Conservation (phyloP, 2,113 vertebrate species). For the Burhinus oedicnemus region DNA sequence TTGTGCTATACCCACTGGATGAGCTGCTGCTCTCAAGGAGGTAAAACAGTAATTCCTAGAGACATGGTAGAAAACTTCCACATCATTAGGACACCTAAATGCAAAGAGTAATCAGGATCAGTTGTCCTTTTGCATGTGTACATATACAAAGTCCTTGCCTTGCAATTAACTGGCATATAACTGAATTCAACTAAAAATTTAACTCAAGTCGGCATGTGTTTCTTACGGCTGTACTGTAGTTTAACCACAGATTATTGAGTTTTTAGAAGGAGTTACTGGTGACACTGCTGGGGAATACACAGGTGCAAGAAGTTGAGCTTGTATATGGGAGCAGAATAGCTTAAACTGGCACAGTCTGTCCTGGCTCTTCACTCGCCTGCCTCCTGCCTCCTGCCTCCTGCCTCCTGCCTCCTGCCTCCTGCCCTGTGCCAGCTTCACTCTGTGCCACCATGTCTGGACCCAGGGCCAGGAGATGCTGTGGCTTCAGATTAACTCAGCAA, state of each 20-base stretch:
- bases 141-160: not conserved
- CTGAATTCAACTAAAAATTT: not conserved
- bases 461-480: not conserved
- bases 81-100: not conserved
- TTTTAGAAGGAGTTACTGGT: not conserved
- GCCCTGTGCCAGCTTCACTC: not conserved
- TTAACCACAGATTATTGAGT: not conserved
- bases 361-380: not conserved
- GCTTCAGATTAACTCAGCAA: not conserved
- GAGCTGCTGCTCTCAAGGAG: not conserved
- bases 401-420: not conserved
- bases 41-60: not conserved
- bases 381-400: not conserved
- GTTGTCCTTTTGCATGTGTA: not conserved
- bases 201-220: not conserved
- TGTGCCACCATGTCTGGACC: not conserved
- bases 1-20: not conserved
- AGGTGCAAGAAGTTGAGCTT: not conserved
- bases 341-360: not conserved
- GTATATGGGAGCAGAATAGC: not conserved
- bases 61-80: not conserved
- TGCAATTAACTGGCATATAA: not conserved
- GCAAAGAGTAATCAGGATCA: not conserved
- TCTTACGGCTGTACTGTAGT: not conserved
- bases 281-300: not conserved